Conservation (phyloP, 2,888 invertebrate genomes). For the Tetranychus piercei region DNA sequence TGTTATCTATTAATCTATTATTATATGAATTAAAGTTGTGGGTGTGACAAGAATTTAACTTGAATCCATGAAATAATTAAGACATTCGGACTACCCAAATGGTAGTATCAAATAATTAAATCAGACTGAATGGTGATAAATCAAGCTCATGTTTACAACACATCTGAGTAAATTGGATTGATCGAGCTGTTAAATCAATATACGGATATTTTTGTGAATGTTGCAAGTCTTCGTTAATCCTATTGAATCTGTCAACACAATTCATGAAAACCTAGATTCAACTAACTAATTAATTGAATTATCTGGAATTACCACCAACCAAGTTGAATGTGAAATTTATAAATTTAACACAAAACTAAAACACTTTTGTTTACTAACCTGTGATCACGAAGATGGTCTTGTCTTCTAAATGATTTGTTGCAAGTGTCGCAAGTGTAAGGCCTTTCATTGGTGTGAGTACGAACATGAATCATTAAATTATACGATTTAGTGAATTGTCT, state of each 20-base stretch:
- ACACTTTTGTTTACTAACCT: slow-evolving; percentile 43
- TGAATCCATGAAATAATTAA: not conserved
- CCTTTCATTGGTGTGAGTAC: slow-evolving; percentile 91
- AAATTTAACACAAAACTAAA: not conserved
- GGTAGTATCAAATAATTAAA: too few species aligned
- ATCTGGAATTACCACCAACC: not conserved
- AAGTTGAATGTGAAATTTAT: not conserved
- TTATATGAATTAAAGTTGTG: not conserved
- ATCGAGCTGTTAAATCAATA: not conserved
- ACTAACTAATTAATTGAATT: not conserved
- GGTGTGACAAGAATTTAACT: not conserved
- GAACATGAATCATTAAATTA: slow-evolving; percentile 86
- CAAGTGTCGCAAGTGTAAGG: slow-evolving; percentile 96
- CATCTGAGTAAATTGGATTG: too few species aligned
- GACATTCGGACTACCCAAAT: not conserved
- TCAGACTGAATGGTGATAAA: too few species aligned
- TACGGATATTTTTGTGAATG: not conserved
- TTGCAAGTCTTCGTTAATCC: not conserved
- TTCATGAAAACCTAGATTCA: not conserved
- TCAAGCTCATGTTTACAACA: too few species aligned
- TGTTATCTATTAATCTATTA: not conserved
- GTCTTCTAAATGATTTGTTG: slow-evolving; percentile 86
- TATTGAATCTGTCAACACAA: not conserved
- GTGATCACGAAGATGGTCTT: slow-evolving; percentile 83
- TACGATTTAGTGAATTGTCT: slow-evolving; percentile 97